Evolutionary conservation across 2,888 invertebrate species (phyloP).

Genomic region (Argyra leucocephala): DNA sequence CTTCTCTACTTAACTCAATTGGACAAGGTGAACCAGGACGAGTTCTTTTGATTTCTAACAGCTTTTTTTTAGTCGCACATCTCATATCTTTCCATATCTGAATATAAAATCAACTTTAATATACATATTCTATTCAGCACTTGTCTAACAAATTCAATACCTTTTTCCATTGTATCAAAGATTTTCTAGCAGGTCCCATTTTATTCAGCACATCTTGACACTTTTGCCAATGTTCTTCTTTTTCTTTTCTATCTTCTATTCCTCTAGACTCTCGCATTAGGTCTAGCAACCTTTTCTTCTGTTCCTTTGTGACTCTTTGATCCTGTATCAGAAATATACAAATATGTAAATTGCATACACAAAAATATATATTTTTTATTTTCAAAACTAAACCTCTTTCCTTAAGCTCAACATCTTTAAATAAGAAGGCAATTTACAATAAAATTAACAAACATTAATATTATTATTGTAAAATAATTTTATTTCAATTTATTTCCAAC

Average conservation of each 20-base stretch:
- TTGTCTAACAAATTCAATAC: slow-evolving; percentile 22
- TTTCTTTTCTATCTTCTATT: slow-evolving; percentile 41
- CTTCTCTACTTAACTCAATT: slow-evolving; percentile 39
- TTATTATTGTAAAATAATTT: too few relatives aligned
- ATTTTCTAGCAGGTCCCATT: slow-evolving; percentile 40
- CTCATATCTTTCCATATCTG: slow-evolving; percentile 43
- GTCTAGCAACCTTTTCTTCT: slow-evolving; percentile 41
- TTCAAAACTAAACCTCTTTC: neutral
- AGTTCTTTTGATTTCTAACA: slow-evolving; percentile 39
- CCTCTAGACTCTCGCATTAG: slow-evolving; percentile 39
- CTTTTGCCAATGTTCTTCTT: slow-evolving; percentile 42
- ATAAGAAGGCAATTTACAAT: too few relatives aligned
- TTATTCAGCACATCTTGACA: slow-evolving; percentile 40
- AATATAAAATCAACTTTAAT: too few relatives aligned
- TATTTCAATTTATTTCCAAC: too few relatives aligned
- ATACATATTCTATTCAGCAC: neutral
- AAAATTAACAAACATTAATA: too few relatives aligned
- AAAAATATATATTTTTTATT: neutral
- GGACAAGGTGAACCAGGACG: slow-evolving; percentile 41
- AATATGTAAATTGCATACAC: slow-evolving; percentile 12
- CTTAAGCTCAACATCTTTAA: slow-evolving; percentile 3
- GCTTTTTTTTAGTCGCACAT: slow-evolving; percentile 38
- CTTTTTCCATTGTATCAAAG: slow-evolving; percentile 41
- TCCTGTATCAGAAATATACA: slow-evolving; percentile 27
- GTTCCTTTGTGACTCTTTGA: slow-evolving; percentile 38